Evolutionary conservation across 2,797 vertebrate genomes (phyloP).

Genomic region (Pachyuromys duprasi): DNA sequence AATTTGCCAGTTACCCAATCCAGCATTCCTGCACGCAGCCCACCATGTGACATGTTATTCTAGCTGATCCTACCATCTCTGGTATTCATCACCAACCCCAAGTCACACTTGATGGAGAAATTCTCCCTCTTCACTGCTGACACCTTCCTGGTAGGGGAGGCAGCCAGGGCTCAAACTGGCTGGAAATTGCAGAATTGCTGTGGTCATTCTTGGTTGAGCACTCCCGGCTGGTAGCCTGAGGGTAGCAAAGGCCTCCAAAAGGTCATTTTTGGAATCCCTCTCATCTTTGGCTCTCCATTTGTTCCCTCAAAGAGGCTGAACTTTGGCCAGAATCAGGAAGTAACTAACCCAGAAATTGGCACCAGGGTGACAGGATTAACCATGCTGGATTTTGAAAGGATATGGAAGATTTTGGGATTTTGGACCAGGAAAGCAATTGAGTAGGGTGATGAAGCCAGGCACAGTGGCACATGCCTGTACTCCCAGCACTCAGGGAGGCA

Average conservation of each 20-base stretch:
- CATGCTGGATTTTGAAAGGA: not conserved
- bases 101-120: constrained; percentile 74
- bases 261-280: not conserved
- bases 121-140: constrained; percentile 49
- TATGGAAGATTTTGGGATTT: not conserved
- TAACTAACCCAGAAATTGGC: not conserved
- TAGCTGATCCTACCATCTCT: constrained; percentile 73
- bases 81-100: constrained; percentile 65
- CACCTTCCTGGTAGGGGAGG: constrained; percentile 44
- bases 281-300: not conserved
- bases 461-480: too few species aligned
- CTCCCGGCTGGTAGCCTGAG: constrained; percentile 29
- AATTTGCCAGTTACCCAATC: constrained; percentile 78
- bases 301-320: not conserved
- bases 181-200: constrained; percentile 12
- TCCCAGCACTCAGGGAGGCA: too few species aligned
- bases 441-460: not conserved
- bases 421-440: not conserved
- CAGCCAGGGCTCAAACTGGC: not conserved
- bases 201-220: not conserved
- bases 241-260: not conserved
- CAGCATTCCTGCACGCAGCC: constrained; percentile 70
- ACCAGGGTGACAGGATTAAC: not conserved
- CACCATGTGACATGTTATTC: constrained; percentile 80
- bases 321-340: not conserved